Conservation (phyloP, 2,888 invertebrate genomes). For the Pharmacophagus antenor region DNA sequence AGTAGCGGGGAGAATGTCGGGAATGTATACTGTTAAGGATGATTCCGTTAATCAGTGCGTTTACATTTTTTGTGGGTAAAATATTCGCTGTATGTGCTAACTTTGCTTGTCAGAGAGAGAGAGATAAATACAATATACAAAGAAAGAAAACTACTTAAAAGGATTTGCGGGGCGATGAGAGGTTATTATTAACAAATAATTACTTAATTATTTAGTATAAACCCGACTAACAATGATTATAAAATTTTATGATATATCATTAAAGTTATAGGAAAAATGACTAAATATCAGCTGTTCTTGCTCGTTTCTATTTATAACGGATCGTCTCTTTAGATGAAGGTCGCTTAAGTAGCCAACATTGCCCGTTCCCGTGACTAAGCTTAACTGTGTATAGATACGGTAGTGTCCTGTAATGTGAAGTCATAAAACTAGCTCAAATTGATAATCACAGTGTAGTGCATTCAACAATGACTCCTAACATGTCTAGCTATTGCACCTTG, state of each 20-base stretch:
- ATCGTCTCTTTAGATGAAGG: background rate
- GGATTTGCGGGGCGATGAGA: too few species aligned
- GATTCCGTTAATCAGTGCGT: conserved; percentile 8
- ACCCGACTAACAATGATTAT: background rate
- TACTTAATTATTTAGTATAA: background rate
- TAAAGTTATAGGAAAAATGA: background rate
- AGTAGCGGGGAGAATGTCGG: conserved; percentile 21
- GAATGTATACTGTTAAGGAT: conserved; percentile 10
- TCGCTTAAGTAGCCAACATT: background rate
- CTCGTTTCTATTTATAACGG: background rate
- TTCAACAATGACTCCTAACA: too few species aligned
- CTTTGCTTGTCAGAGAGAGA: too few species aligned
- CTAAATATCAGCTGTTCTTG: background rate
- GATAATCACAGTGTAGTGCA: too few species aligned
- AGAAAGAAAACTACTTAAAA: too few species aligned
- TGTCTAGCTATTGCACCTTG: too few species aligned
- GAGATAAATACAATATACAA: too few species aligned
- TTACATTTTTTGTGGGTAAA: background rate
- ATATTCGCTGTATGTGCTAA: too few species aligned
- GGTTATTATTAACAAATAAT: background rate
- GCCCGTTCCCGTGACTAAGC: background rate
- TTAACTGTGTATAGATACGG: background rate
- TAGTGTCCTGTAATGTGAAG: background rate
- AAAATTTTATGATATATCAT: background rate
- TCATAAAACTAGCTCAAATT: too few species aligned